Conservation (phyloP, 2,888 invertebrate species). For the Hirudinaria manillensis region DNA sequence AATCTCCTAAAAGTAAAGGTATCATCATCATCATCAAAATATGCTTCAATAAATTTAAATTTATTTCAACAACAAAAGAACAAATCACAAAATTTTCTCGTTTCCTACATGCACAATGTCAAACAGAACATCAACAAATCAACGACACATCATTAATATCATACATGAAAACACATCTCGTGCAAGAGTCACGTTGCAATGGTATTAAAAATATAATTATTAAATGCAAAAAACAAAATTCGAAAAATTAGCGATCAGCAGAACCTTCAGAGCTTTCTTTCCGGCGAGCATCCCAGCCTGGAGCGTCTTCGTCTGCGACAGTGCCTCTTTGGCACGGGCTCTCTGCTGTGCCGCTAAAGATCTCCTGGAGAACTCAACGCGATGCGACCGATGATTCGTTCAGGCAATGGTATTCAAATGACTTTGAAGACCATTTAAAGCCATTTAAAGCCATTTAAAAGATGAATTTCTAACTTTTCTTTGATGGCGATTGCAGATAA, state of each 20-base stretch:
- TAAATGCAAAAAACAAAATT: too few species aligned
- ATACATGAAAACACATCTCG: too few species aligned
- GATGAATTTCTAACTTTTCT: conserved; percentile 46
- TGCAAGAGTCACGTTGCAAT: too few species aligned
- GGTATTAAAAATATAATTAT: too few species aligned
- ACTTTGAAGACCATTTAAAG: too few species aligned
- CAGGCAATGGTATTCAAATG: too few species aligned
- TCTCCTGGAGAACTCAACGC: conserved; percentile 48
- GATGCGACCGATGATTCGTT: too few species aligned
- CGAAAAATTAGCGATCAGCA: too few species aligned
- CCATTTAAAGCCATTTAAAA: too few species aligned
- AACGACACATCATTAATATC: neutral
- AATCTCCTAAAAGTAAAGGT: conserved; percentile 27
- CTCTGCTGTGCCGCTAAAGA: conserved; percentile 51
- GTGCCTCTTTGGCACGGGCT: conserved; percentile 48
- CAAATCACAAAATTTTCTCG: too few species aligned
- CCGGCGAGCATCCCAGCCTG: conserved; percentile 40
- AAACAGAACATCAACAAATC: neutral
- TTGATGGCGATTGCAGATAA: conserved; percentile 53
- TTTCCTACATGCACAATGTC: neutral
- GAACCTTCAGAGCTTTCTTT: conserved; percentile 41
- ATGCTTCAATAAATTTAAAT: neutral
- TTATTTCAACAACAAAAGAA: neutral
- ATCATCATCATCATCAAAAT: too few species aligned
- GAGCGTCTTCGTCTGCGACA: conserved; percentile 42